Evolutionary conservation across 2,888 invertebrate genomes (phyloP).

Genomic region (Heliconius erato): DNA sequence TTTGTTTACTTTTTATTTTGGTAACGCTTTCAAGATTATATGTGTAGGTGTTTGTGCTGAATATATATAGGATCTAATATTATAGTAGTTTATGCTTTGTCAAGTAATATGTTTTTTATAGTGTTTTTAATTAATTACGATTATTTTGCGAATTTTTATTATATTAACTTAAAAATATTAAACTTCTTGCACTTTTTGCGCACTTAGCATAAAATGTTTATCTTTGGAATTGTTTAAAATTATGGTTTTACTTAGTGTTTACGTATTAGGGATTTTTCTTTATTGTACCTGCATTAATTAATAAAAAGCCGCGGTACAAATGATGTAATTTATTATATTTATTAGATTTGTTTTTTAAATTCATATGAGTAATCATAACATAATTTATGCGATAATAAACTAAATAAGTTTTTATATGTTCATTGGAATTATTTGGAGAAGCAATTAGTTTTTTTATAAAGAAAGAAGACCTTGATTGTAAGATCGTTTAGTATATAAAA

Average conservation of each 20-base stretch:
- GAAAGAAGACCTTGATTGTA: background rate
- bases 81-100: background rate
- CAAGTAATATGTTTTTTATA: background rate
- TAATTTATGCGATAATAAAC: background rate
- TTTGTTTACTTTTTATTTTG: slow-evolving; percentile 59
- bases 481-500: background rate
- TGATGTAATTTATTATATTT: background rate
- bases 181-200: background rate
- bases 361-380: background rate
- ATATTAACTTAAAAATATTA: background rate
- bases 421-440: background rate
- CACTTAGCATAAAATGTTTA: no score
- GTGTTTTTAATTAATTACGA: background rate
- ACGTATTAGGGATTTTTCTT: background rate
- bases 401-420: background rate
- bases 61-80: slow-evolving; percentile 37
- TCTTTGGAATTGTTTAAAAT: background rate
- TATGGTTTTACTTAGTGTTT: background rate
- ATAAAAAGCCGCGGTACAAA: background rate
- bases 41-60: slow-evolving; percentile 41
- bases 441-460: background rate
- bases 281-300: background rate
- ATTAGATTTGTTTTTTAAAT: background rate
- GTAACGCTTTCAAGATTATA: slow-evolving; percentile 44
- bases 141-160: background rate